A percentile compares a stretch with the other conserved stretches of the same genome.
phyloP scores from a whole-genome alignment of 1,140 invertebrate genomes.

The Carcinoscorpius rotundicauda region DNA sequence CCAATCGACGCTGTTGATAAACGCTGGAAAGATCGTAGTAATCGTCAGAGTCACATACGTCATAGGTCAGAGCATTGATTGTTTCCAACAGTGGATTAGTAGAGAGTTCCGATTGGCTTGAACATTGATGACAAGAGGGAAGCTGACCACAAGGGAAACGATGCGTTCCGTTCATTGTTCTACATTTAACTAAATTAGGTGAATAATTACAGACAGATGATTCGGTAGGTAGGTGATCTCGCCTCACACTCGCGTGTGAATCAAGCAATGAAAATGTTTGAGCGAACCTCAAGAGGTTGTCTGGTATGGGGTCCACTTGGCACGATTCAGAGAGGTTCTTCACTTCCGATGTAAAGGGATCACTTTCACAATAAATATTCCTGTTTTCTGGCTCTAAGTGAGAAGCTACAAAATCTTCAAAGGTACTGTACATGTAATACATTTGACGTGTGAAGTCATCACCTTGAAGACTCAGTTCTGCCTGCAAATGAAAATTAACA shows the following conservation, averaged over 20 bases:
- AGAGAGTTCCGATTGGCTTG: slow-evolving; percentile 6
- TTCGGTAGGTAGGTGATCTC: too few relatives aligned
- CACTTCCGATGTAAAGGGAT: too few relatives aligned
- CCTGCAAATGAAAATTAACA: slow-evolving; percentile 20
- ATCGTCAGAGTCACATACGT: slow-evolving; percentile 28
- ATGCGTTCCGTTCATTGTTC: not conserved
- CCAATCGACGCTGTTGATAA: slow-evolving; percentile 16
- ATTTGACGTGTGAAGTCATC: slow-evolving; percentile 33
- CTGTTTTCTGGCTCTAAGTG: too few relatives aligned
- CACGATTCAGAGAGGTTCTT: too few relatives aligned
- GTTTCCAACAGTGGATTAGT: slow-evolving; percentile 32
- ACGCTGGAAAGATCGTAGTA: slow-evolving; percentile 19
- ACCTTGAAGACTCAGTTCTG: slow-evolving; percentile 30
- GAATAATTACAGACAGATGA: not conserved
- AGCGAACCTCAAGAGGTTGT: too few relatives aligned
- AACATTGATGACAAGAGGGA: slow-evolving; percentile 11
- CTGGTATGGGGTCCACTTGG: too few relatives aligned
- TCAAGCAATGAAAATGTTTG: too few relatives aligned
- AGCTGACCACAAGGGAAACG: not conserved
- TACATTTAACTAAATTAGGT: not conserved
- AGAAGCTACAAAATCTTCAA: slow-evolving; percentile 26
- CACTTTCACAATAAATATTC: too few relatives aligned
- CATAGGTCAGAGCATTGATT: slow-evolving; percentile 27
- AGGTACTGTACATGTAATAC: slow-evolving; percentile 34
- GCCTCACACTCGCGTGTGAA: too few relatives aligned